phyloP scores from a whole-genome alignment of 1,140 invertebrate genomes.

The Lepidotrigona ventralis region DNA sequence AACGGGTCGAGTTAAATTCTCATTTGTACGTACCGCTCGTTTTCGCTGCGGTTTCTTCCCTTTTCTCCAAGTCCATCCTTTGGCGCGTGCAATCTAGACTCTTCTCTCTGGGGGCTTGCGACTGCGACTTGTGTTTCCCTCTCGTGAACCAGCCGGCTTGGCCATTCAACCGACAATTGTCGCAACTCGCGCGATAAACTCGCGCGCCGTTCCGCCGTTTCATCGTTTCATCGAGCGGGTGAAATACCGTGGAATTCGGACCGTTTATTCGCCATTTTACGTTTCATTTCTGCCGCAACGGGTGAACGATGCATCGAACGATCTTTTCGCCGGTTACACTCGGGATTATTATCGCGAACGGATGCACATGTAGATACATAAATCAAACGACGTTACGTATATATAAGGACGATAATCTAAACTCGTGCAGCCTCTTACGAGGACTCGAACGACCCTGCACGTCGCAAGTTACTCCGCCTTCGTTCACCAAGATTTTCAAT shows the following conservation, averaged over 20 bases:
- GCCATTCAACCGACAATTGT: neutral
- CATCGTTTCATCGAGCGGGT: too few relatives aligned
- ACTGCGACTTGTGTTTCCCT: neutral
- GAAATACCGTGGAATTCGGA: neutral
- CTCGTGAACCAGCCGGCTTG: neutral
- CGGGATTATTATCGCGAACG: too few relatives aligned
- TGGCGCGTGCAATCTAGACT: neutral
- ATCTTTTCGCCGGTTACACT: too few relatives aligned
- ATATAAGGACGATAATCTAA: neutral
- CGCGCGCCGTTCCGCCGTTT: neutral
- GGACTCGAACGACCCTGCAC: slow-evolving; percentile 47
- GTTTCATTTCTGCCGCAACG: neutral
- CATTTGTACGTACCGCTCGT: neutral
- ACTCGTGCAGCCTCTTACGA: neutral
- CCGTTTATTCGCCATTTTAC: slow-evolving; percentile 4
- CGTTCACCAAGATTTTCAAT: neutral
- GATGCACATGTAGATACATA: too few relatives aligned
- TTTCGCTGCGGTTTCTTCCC: neutral
- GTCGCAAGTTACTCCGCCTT: neutral
- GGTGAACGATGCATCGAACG: too few relatives aligned
- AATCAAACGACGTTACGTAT: too few relatives aligned
- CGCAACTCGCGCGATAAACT: neutral
- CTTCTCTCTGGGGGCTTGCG: too few relatives aligned
- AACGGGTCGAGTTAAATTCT: neutral
- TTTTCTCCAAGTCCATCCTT: neutral